Percentiles rank a stretch among this genome's conserved stretches.
These are phyloP conservation scores for Tenebrosternarchus preto DNA, from an alignment of 2,113 vertebrate genomes.

Conservation along the genomic window DNA sequence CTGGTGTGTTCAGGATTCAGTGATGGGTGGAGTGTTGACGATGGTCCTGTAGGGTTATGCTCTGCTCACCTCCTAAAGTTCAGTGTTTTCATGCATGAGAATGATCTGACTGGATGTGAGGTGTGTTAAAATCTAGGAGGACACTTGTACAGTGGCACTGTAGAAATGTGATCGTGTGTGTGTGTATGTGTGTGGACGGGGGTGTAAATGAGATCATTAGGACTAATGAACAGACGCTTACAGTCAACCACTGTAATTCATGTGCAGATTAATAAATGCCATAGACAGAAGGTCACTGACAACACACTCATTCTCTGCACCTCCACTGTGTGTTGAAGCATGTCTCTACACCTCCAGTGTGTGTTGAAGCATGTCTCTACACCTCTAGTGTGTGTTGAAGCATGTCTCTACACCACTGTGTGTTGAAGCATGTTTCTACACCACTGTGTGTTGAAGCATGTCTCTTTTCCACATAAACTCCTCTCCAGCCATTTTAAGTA, in stretches of 20 bases:
- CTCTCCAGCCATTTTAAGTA: not conserved
- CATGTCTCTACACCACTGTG: not conserved
- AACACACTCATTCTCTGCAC: not conserved
- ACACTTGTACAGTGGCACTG: too few species aligned
- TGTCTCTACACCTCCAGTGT: too few species aligned
- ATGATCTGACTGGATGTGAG: too few species aligned
- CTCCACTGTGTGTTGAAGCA: not conserved
- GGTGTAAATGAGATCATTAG: conserved; percentile 12
- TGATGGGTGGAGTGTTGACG: too few species aligned
- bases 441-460: not conserved
- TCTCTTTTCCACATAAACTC: not conserved
- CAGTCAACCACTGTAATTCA: conserved; percentile 24
- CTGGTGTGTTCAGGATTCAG: too few species aligned
- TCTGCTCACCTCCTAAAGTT: too few species aligned
- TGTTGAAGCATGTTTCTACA: not conserved
- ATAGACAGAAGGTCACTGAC: not conserved
- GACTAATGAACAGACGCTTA: not conserved
- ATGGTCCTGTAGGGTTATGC: too few species aligned
- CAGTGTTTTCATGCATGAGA: too few species aligned
- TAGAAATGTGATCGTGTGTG: conserved; percentile 41
- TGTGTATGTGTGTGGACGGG: conserved; percentile 34
- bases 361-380: not conserved
- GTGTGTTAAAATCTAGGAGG: too few species aligned
- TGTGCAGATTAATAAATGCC: conserved; percentile 27
- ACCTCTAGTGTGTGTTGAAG: not conserved